Evolutionary conservation across 2,113 vertebrate species (phyloP), one percentile per base, ranked within the genome.

Genomic region (Oncorhynchus keta): DNA sequence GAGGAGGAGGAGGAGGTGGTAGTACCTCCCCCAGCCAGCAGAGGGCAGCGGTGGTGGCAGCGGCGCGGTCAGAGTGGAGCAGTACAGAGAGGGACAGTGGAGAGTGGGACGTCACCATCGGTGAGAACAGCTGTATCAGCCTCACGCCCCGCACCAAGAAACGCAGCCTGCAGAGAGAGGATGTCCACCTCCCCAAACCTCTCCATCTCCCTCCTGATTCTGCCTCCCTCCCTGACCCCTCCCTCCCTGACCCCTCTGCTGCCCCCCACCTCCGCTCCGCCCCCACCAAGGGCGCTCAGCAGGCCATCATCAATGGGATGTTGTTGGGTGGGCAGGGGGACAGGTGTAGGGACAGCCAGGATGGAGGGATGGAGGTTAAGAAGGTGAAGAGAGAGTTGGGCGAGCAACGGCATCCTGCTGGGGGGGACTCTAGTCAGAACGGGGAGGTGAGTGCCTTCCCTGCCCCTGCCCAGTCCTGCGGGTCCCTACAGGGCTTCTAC

Each of bases 131-230:
- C 85, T 93, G 88, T 78, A 90, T 94, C 69, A 93, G 90, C 76
- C 89, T 94, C 68, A 94, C 95, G 0, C 95, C 95, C 0, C 94
- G 96, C 88, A 97, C 95, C 88, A 98, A 97, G 88, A 99, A 98
- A 74, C 94, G 96, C 80, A 95, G 95, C 78, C 88, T 97, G 68
- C 92, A 95, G 1, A 85, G 94, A 72, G 94, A 95, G 67, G 92
- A 93, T 79, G 79, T 83, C 18, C 83, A 80, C 16, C 82, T 87
- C 24, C 84, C 89, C 7, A 92, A 87, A 80, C 83, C 91, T 13
- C 86, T 0, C 90, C 92, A 12, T 80, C 72, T 18, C 79, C 57
- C 48, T 6, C 67, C 67, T n/a, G 67, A 28, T 79, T 32, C 26
- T 83, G 64, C 75, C 35, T n/a, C 22, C 61, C 4, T 24, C 49